Evolutionary conservation across 2,888 invertebrate species (phyloP), one percentile per base, ranked within the genome.

Genomic region (Drosophila yooni): DNA sequence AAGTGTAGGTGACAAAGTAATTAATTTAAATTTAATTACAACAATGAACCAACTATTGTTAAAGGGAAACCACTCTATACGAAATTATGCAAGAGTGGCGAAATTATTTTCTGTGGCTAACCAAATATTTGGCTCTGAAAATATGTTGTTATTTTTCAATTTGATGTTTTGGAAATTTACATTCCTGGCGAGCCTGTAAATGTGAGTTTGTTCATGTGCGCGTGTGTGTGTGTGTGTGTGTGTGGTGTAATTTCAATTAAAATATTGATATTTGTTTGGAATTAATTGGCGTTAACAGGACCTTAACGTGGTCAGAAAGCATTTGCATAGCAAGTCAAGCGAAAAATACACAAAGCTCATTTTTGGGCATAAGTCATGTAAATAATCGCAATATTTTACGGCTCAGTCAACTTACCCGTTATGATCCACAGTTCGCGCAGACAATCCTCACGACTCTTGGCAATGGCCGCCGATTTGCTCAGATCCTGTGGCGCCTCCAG

Each of bases 401-500:
- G 5, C 25, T 1, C 10, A 34, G 10, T 53, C n/a, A 36, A 66
- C 94, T 94, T 89, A 96, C 97, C 96, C 94, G 96, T 96, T 83
- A 96, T 96, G 77, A 96, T 95, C 96, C 96, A 96, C 18, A 97
- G 94, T 91, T 96, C 96, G 81, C 95, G 95, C 80, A 96, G 92
- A 82, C 96, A 96, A 92, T 95, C 95, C 84, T 95, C 95, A 36
- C 95, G 94, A 73, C 95, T 95, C 78, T 95, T 94, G 84, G 95
- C 94, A 76, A 96, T 95, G 43, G 94, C 94, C 1, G 95, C 95
- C 77, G 95, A 94, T 91, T 95, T 95, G 70, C 78, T 91, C 83
- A 95, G 94, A 78, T 95, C 94, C 72, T 95, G 94, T n/a, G 95
- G 95, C 18, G 95, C 95, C 92, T 97, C 97, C 88, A 97, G 94